A percentile compares a stretch with the other conserved stretches of the same genome.
These are phyloP conservation scores for Arion vulgaris DNA, from an alignment of 1,140 invertebrate species.

Conservation along the genomic window DNA sequence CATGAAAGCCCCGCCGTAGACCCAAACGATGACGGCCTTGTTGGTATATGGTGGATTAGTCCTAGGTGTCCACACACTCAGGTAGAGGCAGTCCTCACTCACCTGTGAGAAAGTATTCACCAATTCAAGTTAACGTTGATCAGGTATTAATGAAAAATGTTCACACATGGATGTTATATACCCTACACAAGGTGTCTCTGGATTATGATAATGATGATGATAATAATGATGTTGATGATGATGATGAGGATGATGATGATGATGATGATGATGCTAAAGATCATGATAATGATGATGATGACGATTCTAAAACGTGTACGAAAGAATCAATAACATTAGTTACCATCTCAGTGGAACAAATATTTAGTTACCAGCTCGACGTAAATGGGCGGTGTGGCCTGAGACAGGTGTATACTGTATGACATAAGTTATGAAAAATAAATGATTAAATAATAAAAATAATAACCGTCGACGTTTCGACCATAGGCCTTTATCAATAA, in stretches of 20 bases:
- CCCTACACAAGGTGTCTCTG: background rate
- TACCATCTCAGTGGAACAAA: too few relatives aligned
- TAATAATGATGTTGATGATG: constrained; percentile 19
- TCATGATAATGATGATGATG: constrained; percentile 4
- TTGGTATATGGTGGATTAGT: constrained; percentile 70
- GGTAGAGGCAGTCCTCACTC: constrained; percentile 95
- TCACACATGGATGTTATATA: background rate
- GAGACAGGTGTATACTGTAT: too few relatives aligned
- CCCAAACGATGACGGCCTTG: constrained; percentile 96
- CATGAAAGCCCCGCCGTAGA: constrained; percentile 96
- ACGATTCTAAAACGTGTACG: too few relatives aligned
- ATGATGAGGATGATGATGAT: constrained; percentile 9
- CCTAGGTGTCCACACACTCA: constrained; percentile 88
- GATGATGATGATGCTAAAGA: constrained; percentile 18
- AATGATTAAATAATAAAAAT: too few relatives aligned
- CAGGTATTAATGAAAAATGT: background rate
- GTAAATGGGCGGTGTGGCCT: too few relatives aligned
- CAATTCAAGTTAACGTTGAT: too few relatives aligned
- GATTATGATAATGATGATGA: constrained; percentile 11
- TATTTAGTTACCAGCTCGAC: too few relatives aligned
- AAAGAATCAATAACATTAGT: too few relatives aligned
- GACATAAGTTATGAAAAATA: too few relatives aligned
- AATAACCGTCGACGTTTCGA: too few relatives aligned
- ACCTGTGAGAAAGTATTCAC: constrained; percentile 76
- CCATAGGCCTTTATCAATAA: too few relatives aligned